Evolutionary conservation across 2,888 invertebrate genomes (phyloP).

Genomic region (Agrochola lychnidis): DNA sequence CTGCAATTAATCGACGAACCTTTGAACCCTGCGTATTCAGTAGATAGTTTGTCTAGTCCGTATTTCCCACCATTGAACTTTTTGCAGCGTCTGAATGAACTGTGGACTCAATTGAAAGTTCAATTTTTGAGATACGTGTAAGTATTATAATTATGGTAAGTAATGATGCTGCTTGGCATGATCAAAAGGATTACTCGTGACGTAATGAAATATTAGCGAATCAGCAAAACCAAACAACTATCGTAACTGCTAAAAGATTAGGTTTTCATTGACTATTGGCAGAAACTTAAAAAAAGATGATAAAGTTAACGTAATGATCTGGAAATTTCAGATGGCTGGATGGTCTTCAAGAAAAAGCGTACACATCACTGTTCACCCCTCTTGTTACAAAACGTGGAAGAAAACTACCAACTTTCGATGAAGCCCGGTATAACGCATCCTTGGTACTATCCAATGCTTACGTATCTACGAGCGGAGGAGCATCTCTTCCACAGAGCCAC

Average conservation of each 20-base stretch:
- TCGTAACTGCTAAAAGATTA: too few relatives aligned
- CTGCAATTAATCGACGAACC: conserved; percentile 74
- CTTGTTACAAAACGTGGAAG: conserved; percentile 69
- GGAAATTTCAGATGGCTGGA: conserved; percentile 20
- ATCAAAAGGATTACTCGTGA: neutral
- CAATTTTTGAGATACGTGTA: conserved; percentile 54
- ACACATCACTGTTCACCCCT: conserved; percentile 65
- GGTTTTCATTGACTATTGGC: neutral
- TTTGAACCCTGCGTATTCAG: conserved; percentile 75
- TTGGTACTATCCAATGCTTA: conserved; percentile 79
- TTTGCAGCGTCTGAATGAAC: conserved; percentile 69
- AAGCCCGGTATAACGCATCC: conserved; percentile 75
- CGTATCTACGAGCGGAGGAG: conserved; percentile 70
- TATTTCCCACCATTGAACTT: conserved; percentile 74
- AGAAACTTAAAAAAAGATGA: too few relatives aligned
- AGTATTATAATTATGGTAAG: conserved; percentile 40
- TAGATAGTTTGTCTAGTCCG: conserved; percentile 59
- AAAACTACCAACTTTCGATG: conserved; percentile 69
- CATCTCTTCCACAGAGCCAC: conserved; percentile 76
- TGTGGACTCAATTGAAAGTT: conserved; percentile 62
- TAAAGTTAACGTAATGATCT: neutral
- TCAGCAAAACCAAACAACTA: too few relatives aligned
- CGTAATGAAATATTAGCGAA: neutral
- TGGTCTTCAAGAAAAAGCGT: conserved; percentile 39
- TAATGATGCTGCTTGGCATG: neutral